A percentile compares a stretch with the other conserved stretches of the same genome.
Evolutionary conservation across 2,113 vertebrate genomes (phyloP).

Genomic region (Polyodon spathula): DNA sequence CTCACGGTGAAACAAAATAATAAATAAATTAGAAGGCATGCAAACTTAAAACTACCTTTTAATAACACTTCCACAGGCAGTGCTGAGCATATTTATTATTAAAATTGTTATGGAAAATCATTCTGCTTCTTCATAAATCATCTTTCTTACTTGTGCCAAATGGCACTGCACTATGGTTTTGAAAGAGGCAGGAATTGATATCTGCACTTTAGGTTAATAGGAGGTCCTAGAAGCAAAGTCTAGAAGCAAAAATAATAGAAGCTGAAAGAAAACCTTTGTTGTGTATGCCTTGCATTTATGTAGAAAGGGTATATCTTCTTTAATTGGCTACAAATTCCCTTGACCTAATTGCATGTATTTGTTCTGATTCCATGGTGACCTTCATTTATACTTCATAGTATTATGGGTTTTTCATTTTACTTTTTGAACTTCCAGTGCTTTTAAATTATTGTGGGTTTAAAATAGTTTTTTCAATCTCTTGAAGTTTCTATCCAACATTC

Average conservation of each 20-base stretch:
- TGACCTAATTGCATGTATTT: no score
- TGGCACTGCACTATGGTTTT: slow-evolving; percentile 14
- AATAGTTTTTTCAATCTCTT: no score
- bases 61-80: slow-evolving; percentile 19
- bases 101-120: slow-evolving; percentile 36
- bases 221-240: slow-evolving; percentile 7
- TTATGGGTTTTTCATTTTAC: no score
- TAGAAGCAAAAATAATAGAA: neutral
- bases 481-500: no score
- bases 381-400: no score
- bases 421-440: no score
- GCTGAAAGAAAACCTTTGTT: slow-evolving; percentile 4
- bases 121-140: slow-evolving; percentile 32
- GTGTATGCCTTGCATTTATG: neutral
- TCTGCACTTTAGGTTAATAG: slow-evolving; percentile 21
- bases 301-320: neutral
- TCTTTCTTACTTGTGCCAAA: slow-evolving; percentile 24
- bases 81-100: slow-evolving; percentile 42
- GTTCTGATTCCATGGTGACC: no score
- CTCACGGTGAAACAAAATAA: neutral
- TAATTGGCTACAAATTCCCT: no score
- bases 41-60: slow-evolving; percentile 12
- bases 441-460: no score
- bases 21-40: slow-evolving; percentile 13
- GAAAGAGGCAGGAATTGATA: slow-evolving; percentile 19